These are phyloP conservation scores for Bombus balteatus DNA, from an alignment of 1,140 invertebrate genomes.

Conservation along the genomic window DNA sequence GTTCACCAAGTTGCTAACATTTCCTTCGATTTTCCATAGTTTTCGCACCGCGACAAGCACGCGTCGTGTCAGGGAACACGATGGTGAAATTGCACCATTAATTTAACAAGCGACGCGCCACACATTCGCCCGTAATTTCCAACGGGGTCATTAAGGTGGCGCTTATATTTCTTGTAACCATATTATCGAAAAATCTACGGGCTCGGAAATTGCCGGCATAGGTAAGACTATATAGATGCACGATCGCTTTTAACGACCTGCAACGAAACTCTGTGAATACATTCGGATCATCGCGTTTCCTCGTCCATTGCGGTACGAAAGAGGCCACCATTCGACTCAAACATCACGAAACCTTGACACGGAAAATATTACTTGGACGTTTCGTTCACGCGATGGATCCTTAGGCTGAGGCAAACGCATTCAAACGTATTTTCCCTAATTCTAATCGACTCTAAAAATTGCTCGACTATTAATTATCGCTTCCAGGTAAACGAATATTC, in stretches of 20 bases:
- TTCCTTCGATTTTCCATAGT: constrained; percentile 33
- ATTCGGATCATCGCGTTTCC: too few species aligned
- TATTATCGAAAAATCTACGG: constrained; percentile 51
- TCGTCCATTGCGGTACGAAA: too few species aligned
- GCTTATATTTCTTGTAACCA: constrained; percentile 50
- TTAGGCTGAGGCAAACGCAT: too few species aligned
- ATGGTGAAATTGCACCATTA: constrained; percentile 65
- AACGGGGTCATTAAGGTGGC: constrained; percentile 37
- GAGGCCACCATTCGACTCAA: neutral
- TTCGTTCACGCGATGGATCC: too few species aligned
- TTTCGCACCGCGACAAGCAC: neutral
- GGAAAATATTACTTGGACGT: too few species aligned
- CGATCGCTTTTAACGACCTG: neutral
- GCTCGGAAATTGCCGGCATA: constrained; percentile 7
- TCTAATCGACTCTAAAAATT: too few species aligned
- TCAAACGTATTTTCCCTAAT: too few species aligned
- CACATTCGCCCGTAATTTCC: constrained; percentile 62
- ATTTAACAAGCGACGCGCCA: constrained; percentile 60
- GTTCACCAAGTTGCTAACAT: constrained; percentile 4
- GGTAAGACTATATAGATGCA: neutral
- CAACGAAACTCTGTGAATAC: neutral
- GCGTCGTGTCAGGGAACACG: constrained; percentile 31
- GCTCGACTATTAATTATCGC: too few species aligned
- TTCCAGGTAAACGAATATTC: too few species aligned
- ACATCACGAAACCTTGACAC: neutral